Conservation (phyloP, 2,888 invertebrate species). For the Acrobasis consociella region DNA sequence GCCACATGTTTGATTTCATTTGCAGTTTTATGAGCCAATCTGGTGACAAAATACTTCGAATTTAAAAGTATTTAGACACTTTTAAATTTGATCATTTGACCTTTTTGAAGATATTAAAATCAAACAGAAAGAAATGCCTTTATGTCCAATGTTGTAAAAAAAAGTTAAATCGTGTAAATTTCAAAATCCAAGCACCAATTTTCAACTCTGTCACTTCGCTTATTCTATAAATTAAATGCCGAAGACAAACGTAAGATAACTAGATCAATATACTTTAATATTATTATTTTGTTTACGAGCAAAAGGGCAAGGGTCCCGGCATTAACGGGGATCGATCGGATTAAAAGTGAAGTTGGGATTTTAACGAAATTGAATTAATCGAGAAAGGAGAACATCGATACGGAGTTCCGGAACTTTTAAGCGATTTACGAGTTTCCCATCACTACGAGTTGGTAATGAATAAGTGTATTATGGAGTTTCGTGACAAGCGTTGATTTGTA, state of each 20-base stretch:
- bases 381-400: slow-evolving; percentile 47
- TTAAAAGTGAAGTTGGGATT: slow-evolving; percentile 70
- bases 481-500: slow-evolving; percentile 2
- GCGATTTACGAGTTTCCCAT: slow-evolving; percentile 37
- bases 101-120: no score
- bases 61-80: no score
- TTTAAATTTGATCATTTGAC: no score
- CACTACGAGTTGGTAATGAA: slow-evolving; percentile 20
- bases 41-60: no score
- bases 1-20: no score
- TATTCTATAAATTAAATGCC: slow-evolving; percentile 21
- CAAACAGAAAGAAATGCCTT: no score
- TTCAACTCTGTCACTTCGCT: slow-evolving; percentile 19
- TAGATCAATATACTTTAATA: slow-evolving; percentile 75
- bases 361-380: slow-evolving; percentile 74
- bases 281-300: slow-evolving; percentile 66
- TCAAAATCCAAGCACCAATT: slow-evolving; percentile 7
- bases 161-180: background rate
- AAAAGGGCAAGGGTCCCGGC: slow-evolving; percentile 42
- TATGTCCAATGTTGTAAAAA: background rate
- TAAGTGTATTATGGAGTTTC: slow-evolving; percentile 14
- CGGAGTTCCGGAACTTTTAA: slow-evolving; percentile 34
- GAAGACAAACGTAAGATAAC: slow-evolving; percentile 41
- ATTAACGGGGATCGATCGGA: slow-evolving; percentile 69
- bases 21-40: no score